A percentile compares a stretch with the other conserved stretches of the same genome.
These are phyloP conservation scores for Melanotaenia maccullochi DNA, from an alignment of 2,797 vertebrate genomes.

Conservation along the genomic window DNA sequence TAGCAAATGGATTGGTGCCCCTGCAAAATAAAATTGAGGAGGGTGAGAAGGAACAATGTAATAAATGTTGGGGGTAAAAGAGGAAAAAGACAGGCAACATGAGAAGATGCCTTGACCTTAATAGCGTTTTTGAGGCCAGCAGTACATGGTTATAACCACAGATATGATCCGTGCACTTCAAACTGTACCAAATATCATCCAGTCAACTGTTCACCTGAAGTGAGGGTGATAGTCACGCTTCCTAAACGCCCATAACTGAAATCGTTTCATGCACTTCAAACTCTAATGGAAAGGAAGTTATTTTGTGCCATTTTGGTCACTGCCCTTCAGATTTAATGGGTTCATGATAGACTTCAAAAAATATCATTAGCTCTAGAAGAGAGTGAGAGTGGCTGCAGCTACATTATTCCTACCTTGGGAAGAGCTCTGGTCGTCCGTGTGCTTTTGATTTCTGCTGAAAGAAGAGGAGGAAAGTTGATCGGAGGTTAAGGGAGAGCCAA, in stretches of 20 bases:
- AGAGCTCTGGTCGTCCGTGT: constrained; percentile 78
- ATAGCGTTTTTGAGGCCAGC: neutral
- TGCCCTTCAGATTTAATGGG: constrained; percentile 41
- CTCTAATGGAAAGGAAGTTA: constrained; percentile 51
- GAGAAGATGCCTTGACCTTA: neutral
- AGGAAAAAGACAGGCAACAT: constrained; percentile 3
- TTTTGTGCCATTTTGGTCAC: constrained; percentile 44
- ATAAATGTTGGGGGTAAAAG: neutral
- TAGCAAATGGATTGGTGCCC: constrained; percentile 96
- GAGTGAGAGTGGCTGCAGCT: neutral
- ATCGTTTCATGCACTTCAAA: constrained; percentile 59
- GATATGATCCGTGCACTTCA: constrained; percentile 30
- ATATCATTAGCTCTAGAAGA: constrained; percentile 28
- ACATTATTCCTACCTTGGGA: constrained; percentile 75
- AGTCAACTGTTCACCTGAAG: constrained; percentile 49
- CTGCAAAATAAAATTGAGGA: constrained; percentile 70
- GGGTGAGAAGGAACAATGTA: neutral
- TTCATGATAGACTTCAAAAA: constrained; percentile 45
- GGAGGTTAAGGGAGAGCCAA: constrained; percentile 12
- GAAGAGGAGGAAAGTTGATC: constrained; percentile 9
- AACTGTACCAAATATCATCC: constrained; percentile 34
- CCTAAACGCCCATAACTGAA: constrained; percentile 36
- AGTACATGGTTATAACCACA: constrained; percentile 7
- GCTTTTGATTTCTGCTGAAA: constrained; percentile 60
- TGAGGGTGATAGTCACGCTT: constrained; percentile 20